Evolutionary conservation across 2,888 invertebrate genomes (phyloP).

Genomic region (Pinctada fucata): DNA sequence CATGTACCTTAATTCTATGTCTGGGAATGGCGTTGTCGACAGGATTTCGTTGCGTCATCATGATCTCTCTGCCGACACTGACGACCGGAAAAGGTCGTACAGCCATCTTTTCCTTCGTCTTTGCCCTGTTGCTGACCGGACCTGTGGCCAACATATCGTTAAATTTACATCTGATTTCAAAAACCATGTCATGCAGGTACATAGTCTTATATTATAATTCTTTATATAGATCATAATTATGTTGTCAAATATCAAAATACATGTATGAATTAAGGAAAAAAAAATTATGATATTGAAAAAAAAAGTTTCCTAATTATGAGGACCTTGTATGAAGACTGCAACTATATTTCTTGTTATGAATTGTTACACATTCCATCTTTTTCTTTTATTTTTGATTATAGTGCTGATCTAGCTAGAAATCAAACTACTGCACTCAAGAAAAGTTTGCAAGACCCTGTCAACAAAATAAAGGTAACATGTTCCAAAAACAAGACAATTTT

Average conservation of each 20-base stretch:
- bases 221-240: no score
- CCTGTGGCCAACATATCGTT: slow-evolving; percentile 33
- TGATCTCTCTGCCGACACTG: slow-evolving; percentile 26
- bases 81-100: slow-evolving; percentile 25
- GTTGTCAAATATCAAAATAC: no score
- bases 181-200: slow-evolving; percentile 47
- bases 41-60: slow-evolving; percentile 23
- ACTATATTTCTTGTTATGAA: no score
- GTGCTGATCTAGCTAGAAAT: slow-evolving; percentile 49
- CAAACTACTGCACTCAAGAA: slow-evolving; percentile 46
- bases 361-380: no score
- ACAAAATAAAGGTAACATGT: slow-evolving; percentile 29
- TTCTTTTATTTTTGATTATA: neutral
- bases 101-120: slow-evolving; percentile 25
- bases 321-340: no score
- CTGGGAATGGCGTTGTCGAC: slow-evolving; percentile 29
- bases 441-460: slow-evolving; percentile 44
- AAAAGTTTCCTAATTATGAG: neutral
- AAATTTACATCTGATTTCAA: slow-evolving; percentile 42
- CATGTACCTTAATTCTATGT: slow-evolving; percentile 10
- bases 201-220: no score
- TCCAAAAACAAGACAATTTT: slow-evolving; percentile 1
- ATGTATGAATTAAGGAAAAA: neutral
- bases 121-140: slow-evolving; percentile 29
- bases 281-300: neutral